Evolutionary conservation across 2,888 invertebrate species (phyloP), one percentile per base, ranked within the genome.

Genomic region (Hydrotaea diabolus): DNA sequence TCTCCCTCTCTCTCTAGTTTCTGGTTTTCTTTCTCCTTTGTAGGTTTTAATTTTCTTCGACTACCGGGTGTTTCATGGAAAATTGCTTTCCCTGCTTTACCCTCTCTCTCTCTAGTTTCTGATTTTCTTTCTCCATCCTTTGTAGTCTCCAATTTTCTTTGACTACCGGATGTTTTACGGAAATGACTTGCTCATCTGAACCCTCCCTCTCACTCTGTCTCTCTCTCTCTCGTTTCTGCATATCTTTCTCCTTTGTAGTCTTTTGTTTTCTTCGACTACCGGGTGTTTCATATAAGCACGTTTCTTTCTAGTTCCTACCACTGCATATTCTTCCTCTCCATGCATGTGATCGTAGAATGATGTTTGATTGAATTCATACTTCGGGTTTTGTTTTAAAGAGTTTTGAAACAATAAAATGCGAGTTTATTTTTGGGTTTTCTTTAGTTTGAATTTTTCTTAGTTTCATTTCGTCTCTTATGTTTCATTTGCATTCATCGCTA

Each of bases 361-460:
- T 46, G 55, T 55, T 21, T 21, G 57, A 23, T 77, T 73, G 55
- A 46, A 74, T 26, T 72, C 49, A 66, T 66, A 66, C 31, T 66
- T 66, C n/a, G n/a, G 31, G 87, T 89, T 89, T 89, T 89, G 86
- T 88, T 86, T 84, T 39, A 9, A 1, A 39, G 39, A 39, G 75
- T 80, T 84, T 82, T 39, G 74, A 79, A 86, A 80, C 77, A 81
- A 81, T 82, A 77, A 84, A 81, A 83, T 83, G 78, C 82, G 82
- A 83, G 87, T 86, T 81, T 85, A 66, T 78, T 62, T 79, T 86
- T 62, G 64, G 36, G 49, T 57, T 77, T 73, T 13, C 13, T 73
- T 73, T 62, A 64, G 64, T 8, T 64, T 77, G 26, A 36, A 31
- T 53, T 74, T 77, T 59, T 64, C 73, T 85, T 66, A 66, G 39